Evolutionary conservation across 2,888 invertebrate genomes (phyloP), one percentile per base, ranked within the genome.

Genomic region (Penaeus monodon): DNA sequence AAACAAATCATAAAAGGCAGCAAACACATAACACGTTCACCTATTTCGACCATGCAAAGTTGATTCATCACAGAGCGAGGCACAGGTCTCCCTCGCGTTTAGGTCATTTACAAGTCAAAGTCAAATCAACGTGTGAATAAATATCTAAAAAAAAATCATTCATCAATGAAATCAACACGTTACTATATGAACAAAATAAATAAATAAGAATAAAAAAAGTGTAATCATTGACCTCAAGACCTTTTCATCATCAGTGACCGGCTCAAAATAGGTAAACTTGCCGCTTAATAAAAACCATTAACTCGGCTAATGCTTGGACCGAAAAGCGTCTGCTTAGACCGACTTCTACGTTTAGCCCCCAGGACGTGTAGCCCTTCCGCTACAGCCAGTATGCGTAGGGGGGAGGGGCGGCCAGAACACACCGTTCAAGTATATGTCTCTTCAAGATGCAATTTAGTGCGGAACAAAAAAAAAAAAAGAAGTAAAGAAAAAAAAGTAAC

Each of bases 251-350:
- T 57, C 78, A 78, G 12, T 78, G 33, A 78, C 63, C 29, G 78
- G 29, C 78, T 82, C 63, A 33, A 63, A 57, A 82, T 73, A 82
- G 81, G 81, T 49, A 29, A 63, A 82, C 81, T 63, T 49, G 81
- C 63, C 68, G 38, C 49, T 22, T 73, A 57, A 44, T 44, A 44
- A 44, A 44, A 57, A 57, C 57, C 57, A 57, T 57, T 38, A 49
- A 63, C n/a, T 78, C 63, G 63, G 33, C 73, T 57, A 49, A 57
- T 73, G 33, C 73, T 70, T 68, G 81, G 49, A 27, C 57, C 74
- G 57, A 74, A 74, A 57, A 74, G 82, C 82, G 74, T 63, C 64
- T 64, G 82, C 24, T 70, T 63, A 73, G 38, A 70, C 65, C 73
- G 73, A 38, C 82, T 74, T 24, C 64, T 73, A 82, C 33, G 65